Percentiles rank a stretch among this genome's conserved stretches.
Conservation (phyloP, 1,140 invertebrate species). For the Tetramorium simillimum region DNA sequence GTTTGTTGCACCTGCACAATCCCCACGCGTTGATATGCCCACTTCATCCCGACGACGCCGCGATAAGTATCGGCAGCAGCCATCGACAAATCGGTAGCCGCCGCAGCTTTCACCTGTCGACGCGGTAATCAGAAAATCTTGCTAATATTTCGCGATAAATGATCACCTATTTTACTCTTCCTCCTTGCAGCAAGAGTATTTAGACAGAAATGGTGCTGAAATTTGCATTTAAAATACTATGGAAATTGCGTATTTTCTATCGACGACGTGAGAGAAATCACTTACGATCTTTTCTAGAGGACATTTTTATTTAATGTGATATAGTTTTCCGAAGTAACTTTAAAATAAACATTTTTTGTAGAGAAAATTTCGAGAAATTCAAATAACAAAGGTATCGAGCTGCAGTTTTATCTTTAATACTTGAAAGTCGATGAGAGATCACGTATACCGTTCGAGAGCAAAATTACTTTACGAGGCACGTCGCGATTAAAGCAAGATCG, state of each 20-base stretch:
- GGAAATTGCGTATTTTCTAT: not conserved
- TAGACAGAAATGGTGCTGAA: not conserved
- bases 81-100: slow-evolving; percentile 45
- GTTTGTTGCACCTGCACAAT: slow-evolving; percentile 63
- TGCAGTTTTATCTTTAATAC: not conserved
- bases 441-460: not conserved
- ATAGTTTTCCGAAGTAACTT: not conserved
- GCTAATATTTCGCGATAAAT: not conserved
- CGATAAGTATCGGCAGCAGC: slow-evolving; percentile 64
- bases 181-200: no score
- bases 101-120: slow-evolving; percentile 14
- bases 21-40: slow-evolving; percentile 49
- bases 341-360: not conserved
- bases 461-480: slow-evolving; percentile 2
- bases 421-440: not conserved
- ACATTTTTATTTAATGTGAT: slow-evolving; percentile 1
- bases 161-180: not conserved
- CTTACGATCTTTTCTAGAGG: not conserved
- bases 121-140: not conserved
- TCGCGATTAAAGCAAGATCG: slow-evolving; percentile 11
- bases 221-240: not conserved
- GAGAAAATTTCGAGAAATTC: not conserved
- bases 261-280: not conserved
- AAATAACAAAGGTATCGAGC: not conserved
- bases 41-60: slow-evolving; percentile 26